Conservation (phyloP, 1,140 invertebrate species). For the Drosophila quadrilineata region DNA sequence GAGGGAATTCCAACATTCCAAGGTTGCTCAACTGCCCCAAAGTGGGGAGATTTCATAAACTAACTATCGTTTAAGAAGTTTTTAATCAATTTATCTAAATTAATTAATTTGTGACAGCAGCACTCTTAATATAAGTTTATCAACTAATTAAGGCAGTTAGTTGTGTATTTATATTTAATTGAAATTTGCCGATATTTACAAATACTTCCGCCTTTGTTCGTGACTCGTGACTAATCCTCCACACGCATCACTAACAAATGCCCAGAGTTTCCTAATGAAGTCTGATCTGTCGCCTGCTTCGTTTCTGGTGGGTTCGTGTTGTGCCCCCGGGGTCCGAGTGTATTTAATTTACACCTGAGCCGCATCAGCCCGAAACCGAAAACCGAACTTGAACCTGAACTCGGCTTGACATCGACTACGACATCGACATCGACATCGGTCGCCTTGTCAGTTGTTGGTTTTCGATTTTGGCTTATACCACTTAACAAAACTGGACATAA, state of each 20-base stretch:
- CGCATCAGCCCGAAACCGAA: slow-evolving; percentile 53
- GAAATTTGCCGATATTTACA: too few relatives aligned
- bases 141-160: too few relatives aligned
- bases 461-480: too few relatives aligned
- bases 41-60: too few relatives aligned
- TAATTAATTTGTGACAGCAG: too few relatives aligned
- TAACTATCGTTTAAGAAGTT: too few relatives aligned
- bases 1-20: slow-evolving; percentile 32
- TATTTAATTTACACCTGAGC: slow-evolving; percentile 79
- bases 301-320: slow-evolving; percentile 3
- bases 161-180: too few relatives aligned
- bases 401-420: slow-evolving; percentile 38
- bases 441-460: slow-evolving; percentile 6
- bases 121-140: too few relatives aligned
- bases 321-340: slow-evolving; percentile 25
- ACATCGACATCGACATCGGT: slow-evolving; percentile 3
- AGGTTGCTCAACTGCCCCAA: slow-evolving; percentile 26
- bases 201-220: neutral
- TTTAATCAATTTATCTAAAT: too few relatives aligned
- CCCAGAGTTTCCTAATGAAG: slow-evolving; percentile 53
- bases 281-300: slow-evolving; percentile 61
- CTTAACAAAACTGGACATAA: too few relatives aligned
- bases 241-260: slow-evolving; percentile 11
- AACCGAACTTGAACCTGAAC: slow-evolving; percentile 75
- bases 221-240: slow-evolving; percentile 5